Conservation (phyloP, 2,888 invertebrate species). For the Pheosia tremula region DNA sequence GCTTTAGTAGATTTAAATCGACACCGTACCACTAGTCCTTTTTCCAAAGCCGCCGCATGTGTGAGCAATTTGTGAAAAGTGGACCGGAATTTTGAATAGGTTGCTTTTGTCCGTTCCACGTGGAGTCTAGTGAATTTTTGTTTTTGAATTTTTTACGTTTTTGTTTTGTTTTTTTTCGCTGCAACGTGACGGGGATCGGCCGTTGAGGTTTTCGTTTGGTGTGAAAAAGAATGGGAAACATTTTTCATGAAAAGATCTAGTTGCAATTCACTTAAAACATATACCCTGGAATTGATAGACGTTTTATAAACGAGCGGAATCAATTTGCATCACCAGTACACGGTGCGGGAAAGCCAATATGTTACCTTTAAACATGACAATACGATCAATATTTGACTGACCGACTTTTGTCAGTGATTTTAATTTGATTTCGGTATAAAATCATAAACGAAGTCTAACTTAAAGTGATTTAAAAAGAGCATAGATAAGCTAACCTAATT, state of each 20-base stretch:
- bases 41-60: constrained; percentile 48
- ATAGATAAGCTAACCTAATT: too few species aligned
- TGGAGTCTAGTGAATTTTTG: constrained; percentile 23
- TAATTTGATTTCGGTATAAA: too few species aligned
- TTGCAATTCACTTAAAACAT: background rate
- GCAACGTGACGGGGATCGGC: constrained; percentile 1
- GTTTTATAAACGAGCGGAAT: constrained; percentile 10
- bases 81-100: constrained; percentile 53
- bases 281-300: too few species aligned
- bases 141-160: constrained; percentile 25
- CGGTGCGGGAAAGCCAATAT: constrained; percentile 27
- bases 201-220: background rate
- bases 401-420: too few species aligned
- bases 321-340: constrained; percentile 13
- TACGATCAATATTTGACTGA: constrained; percentile 21
- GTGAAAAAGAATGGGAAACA: background rate
- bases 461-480: too few species aligned
- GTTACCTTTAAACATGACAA: constrained; percentile 32
- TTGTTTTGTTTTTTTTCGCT: constrained; percentile 18
- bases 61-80: constrained; percentile 59
- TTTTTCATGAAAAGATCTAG: background rate
- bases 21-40: constrained; percentile 45
- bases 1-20: constrained; percentile 61
- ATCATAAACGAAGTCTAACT: too few species aligned
- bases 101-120: constrained; percentile 20